These are phyloP conservation scores for Tetranychus truncatus DNA, from an alignment of 2,888 invertebrate species.

Conservation along the genomic window DNA sequence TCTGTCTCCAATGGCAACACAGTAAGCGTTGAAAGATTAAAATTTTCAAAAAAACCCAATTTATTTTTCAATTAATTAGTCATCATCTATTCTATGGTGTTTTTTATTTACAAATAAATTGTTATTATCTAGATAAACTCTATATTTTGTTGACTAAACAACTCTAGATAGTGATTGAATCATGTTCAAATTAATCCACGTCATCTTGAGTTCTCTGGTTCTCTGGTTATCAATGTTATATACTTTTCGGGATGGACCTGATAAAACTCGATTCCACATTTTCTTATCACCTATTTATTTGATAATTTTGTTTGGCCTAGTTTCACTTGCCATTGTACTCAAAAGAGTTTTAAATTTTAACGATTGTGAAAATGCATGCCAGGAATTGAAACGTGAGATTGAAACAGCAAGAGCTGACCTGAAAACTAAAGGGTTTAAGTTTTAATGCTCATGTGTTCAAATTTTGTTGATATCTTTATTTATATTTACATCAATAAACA, in stretches of 20 bases:
- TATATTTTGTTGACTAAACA: neutral
- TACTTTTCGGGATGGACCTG: neutral
- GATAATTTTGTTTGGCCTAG: slow-evolving; percentile 2
- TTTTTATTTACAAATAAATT: too few relatives aligned
- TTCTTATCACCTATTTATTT: neutral
- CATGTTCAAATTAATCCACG: neutral
- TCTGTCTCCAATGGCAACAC: too few relatives aligned
- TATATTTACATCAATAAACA: too few relatives aligned
- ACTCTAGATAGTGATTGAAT: neutral
- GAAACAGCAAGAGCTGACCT: neutral
- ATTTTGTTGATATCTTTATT: neutral
- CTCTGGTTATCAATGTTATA: neutral
- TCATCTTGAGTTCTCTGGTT: neutral
- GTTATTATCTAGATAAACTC: neutral
- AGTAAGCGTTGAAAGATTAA: too few relatives aligned
- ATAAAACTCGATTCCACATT: neutral
- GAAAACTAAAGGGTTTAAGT: neutral
- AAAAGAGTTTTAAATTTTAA: neutral
- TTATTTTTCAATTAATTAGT: too few relatives aligned
- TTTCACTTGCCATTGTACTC: neutral
- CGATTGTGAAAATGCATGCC: neutral
- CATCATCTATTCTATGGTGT: too few relatives aligned
- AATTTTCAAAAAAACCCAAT: too few relatives aligned
- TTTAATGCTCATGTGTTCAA: neutral
- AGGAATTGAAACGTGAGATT: neutral